phyloP scores from a whole-genome alignment of 2,888 invertebrate species.

The Dinocampus coccinellae region DNA sequence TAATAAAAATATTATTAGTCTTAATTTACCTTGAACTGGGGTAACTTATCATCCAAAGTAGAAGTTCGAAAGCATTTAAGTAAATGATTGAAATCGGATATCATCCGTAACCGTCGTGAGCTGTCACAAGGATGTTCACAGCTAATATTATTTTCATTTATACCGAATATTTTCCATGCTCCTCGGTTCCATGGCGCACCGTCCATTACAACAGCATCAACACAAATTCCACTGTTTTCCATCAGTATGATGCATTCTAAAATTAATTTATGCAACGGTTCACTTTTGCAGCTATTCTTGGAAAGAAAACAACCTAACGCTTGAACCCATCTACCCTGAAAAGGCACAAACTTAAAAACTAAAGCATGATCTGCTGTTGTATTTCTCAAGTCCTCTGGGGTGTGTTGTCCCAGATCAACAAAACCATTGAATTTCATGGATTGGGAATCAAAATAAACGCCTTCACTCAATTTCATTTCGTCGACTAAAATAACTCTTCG shows the following conservation, averaged over 20 bases:
- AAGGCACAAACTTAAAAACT: constrained; percentile 50
- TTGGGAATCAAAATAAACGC: constrained; percentile 38
- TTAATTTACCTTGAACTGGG: neutral
- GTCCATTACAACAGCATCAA: constrained; percentile 46
- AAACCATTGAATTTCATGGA: constrained; percentile 40
- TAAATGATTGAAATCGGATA: neutral
- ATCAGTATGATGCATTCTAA: constrained; percentile 46
- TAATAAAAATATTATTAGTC: neutral
- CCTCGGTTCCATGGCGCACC: constrained; percentile 48
- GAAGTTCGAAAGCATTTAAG: neutral
- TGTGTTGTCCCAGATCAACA: constrained; percentile 43
- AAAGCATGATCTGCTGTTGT: constrained; percentile 50
- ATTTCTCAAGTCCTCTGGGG: constrained; percentile 38
- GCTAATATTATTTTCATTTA: constrained; percentile 28
- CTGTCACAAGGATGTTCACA: neutral
- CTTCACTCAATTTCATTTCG: constrained; percentile 44
- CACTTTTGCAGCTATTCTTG: constrained; percentile 39
- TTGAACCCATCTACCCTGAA: constrained; percentile 47
- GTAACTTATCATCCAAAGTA: neutral
- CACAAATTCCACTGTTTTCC: constrained; percentile 41
- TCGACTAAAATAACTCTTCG: constrained; percentile 41
- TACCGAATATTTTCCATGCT: constrained; percentile 46
- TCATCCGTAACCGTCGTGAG: neutral
- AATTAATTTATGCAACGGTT: constrained; percentile 44
- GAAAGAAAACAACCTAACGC: constrained; percentile 46